Conservation (phyloP, 2,888 invertebrate genomes). For the Apodemia duryi region DNA sequence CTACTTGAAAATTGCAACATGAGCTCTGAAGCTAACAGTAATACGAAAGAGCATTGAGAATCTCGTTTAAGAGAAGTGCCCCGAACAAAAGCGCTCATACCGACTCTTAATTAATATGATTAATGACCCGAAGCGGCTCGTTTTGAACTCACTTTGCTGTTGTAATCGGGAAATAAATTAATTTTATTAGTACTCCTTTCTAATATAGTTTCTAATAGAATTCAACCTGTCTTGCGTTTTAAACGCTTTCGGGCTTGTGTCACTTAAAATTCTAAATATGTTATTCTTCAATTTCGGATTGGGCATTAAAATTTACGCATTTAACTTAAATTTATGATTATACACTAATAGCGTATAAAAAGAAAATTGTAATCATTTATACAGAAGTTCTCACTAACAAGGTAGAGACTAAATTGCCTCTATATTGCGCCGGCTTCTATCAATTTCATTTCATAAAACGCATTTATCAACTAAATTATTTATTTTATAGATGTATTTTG, state of each 20-base stretch:
- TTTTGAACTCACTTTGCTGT: constrained; percentile 69
- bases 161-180: constrained; percentile 78
- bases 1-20: constrained; percentile 34
- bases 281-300: constrained; percentile 69
- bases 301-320: constrained; percentile 71
- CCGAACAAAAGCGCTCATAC: constrained; percentile 69
- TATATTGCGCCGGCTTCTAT: constrained; percentile 35
- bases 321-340: constrained; percentile 70
- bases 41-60: constrained; percentile 38
- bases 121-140: constrained; percentile 68
- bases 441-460: constrained; percentile 27
- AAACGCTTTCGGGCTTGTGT: constrained; percentile 47
- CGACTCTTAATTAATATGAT: constrained; percentile 78
- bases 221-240: constrained; percentile 45
- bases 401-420: constrained; percentile 42
- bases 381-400: constrained; percentile 57
- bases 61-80: constrained; percentile 58
- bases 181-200: constrained; percentile 73
- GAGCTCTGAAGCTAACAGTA: constrained; percentile 45
- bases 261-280: constrained; percentile 53
- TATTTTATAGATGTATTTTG: constrained; percentile 27
- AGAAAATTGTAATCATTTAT: constrained; percentile 50
- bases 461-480: constrained; percentile 23
- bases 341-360: constrained; percentile 48
- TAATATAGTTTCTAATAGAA: constrained; percentile 76